Conservation (phyloP, 2,113 vertebrate genomes). For the Phoxinus phoxinus region DNA sequence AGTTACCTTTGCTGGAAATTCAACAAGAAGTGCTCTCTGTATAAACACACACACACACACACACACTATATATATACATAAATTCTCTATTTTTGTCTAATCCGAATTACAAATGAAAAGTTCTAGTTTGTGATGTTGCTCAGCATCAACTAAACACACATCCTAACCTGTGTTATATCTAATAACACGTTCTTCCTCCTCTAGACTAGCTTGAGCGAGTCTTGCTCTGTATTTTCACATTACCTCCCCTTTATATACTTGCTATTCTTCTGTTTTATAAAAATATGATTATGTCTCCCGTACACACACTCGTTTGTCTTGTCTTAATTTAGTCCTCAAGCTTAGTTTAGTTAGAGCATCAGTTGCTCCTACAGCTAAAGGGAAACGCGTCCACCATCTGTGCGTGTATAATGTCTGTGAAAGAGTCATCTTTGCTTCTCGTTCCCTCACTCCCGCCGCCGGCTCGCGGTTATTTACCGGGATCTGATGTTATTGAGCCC, state of each 20-base stretch:
- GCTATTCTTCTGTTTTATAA: neutral
- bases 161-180: neutral
- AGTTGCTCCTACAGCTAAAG: constrained; percentile 5
- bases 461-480: neutral
- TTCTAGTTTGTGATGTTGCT: neutral
- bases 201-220: neutral
- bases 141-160: neutral
- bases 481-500: constrained; percentile 31
- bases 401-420: neutral
- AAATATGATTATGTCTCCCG: neutral
- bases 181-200: neutral
- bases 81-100: no score
- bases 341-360: neutral
- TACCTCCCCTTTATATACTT: neutral
- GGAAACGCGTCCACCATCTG: neutral
- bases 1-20: neutral
- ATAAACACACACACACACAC: neutral
- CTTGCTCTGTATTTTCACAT: neutral
- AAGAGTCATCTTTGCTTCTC: constrained; percentile 9
- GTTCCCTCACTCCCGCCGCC: neutral
- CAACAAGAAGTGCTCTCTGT: neutral
- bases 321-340: neutral
- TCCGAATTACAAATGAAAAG: no score
- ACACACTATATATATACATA: no score
- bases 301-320: neutral